A percentile compares a stretch with the other conserved stretches of the same genome.
These are phyloP conservation scores for Lepilemur ruficaudatus DNA, from an alignment of 2,797 vertebrate species.

Conservation along the genomic window DNA sequence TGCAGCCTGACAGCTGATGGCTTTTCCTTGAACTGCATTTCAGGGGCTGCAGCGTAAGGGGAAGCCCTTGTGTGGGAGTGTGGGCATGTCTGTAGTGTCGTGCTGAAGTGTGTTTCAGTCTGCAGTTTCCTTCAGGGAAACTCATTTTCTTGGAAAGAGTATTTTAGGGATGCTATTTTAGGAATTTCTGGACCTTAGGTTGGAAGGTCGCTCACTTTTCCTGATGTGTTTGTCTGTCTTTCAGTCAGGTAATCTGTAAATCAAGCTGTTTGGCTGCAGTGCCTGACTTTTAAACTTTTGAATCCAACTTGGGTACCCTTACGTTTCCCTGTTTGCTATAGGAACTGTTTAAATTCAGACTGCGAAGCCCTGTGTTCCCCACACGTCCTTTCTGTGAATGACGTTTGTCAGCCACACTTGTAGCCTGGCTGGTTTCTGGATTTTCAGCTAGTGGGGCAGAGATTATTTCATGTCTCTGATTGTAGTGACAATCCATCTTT, in stretches of 20 bases:
- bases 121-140: neutral
- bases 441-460: neutral
- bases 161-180: neutral
- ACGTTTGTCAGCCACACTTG: neutral
- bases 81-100: fast-evolving
- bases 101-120: fast-evolving
- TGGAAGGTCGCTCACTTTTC: neutral
- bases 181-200: neutral
- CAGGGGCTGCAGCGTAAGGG: neutral
- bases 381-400: neutral
- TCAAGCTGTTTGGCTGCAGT: neutral
- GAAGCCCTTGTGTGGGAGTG: fast-evolving
- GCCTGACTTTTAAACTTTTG: neutral
- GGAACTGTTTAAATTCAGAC: neutral
- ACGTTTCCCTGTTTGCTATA: neutral
- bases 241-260: fast-evolving
- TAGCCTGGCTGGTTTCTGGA: neutral
- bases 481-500: neutral
- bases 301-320: neutral
- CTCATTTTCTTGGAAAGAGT: neutral
- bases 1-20: neutral
- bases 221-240: neutral
- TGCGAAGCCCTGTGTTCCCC: neutral
- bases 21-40: neutral
- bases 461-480: neutral